phyloP scores from a whole-genome alignment of 2,113 vertebrate genomes.

The Neogale vison region DNA sequence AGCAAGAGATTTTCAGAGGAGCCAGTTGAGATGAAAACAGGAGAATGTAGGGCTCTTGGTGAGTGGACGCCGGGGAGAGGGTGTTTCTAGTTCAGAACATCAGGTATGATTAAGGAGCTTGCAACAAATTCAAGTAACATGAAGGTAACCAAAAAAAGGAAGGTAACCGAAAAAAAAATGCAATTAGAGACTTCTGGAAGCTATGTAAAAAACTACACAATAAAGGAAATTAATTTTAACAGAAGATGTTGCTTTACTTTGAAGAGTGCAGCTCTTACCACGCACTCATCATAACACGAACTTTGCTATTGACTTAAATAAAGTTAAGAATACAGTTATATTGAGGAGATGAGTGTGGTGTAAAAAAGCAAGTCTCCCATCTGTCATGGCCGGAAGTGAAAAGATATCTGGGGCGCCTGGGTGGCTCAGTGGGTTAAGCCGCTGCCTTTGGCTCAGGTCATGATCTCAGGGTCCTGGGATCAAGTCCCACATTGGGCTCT shows the following conservation, averaged over 20 bases:
- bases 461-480: no score
- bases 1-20: background rate
- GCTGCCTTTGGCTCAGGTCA: no score
- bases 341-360: background rate
- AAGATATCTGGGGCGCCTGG: no score
- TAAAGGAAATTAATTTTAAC: background rate
- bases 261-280: background rate
- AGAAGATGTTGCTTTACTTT: background rate
- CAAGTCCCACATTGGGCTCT: no score
- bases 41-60: background rate
- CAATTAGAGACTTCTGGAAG: background rate
- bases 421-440: no score
- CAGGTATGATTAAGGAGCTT: background rate
- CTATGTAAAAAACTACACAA: background rate
- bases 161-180: background rate
- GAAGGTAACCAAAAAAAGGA: background rate
- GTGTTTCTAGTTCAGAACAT: background rate
- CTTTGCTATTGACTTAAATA: background rate
- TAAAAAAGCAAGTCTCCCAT: background rate
- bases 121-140: background rate
- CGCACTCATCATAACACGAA: background rate
- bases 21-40: background rate
- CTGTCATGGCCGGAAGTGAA: no score
- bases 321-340: background rate
- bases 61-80: background rate